Evolutionary conservation across 2,888 invertebrate genomes (phyloP).

Genomic region (Meganola albula): DNA sequence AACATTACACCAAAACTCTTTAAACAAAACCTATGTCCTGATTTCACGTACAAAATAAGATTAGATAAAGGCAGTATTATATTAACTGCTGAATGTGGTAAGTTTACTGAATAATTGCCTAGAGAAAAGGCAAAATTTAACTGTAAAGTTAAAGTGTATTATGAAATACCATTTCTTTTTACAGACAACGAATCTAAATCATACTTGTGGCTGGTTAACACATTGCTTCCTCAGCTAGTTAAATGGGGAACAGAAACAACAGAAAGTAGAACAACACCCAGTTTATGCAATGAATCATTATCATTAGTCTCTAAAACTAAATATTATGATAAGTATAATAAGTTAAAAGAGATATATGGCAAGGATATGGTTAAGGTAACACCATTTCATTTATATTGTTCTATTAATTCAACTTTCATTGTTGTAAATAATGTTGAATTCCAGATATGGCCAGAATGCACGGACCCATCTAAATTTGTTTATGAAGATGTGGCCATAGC

Average conservation of each 20-base stretch:
- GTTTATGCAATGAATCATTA: conserved; percentile 76
- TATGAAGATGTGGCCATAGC: conserved; percentile 98
- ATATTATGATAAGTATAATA: conserved; percentile 84
- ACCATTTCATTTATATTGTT: no score
- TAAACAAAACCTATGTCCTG: conserved; percentile 58
- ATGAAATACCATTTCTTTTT: conserved; percentile 15
- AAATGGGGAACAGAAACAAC: conserved; percentile 78
- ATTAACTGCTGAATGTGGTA: conserved; percentile 58
- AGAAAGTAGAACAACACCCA: conserved; percentile 23
- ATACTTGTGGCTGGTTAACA: conserved; percentile 74
- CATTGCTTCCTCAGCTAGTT: conserved; percentile 77
- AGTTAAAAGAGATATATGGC: conserved; percentile 88
- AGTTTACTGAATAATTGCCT: conserved; percentile 18
- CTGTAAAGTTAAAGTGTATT: not conserved
- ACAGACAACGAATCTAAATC: conserved; percentile 43
- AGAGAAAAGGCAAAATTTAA: not conserved
- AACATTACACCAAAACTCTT: conserved; percentile 55
- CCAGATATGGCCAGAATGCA: conserved; percentile 93
- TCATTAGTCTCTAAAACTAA: conserved; percentile 80
- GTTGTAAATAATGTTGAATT: conserved; percentile 7
- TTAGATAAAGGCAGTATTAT: conserved; percentile 50
- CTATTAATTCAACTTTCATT: not conserved
- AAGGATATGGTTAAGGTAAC: conserved; percentile 81
- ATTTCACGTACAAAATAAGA: conserved; percentile 67
- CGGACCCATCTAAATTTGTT: conserved; percentile 96